Conservation (phyloP, 2,113 vertebrate species). For the Periophthalmus modestus region DNA sequence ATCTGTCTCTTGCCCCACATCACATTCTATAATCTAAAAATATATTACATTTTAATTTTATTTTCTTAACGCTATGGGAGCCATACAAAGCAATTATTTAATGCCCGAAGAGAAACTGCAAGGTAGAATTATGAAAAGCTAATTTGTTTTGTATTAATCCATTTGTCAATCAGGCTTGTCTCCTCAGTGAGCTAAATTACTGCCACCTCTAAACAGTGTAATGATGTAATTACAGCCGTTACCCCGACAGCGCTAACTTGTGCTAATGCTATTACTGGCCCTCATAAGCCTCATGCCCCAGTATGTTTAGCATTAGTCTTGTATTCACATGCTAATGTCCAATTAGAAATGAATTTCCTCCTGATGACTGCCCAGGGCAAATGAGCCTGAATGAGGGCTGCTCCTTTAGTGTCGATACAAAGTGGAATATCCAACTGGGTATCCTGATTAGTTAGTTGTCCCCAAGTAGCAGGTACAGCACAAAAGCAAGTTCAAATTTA, state of each 20-base stretch:
- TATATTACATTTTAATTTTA: too few relatives aligned
- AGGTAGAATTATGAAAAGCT: background rate
- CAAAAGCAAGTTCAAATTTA: background rate
- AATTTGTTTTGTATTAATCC: background rate
- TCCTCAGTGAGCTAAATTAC: background rate
- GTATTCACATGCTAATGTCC: conserved; percentile 8
- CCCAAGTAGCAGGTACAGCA: background rate
- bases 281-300: conserved; percentile 1
- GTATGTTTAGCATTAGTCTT: conserved; percentile 13
- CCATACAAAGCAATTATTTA: too few relatives aligned
- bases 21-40: too few relatives aligned
- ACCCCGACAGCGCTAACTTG: conserved; percentile 7
- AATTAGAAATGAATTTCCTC: conserved; percentile 14
- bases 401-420: background rate
- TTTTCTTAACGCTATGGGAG: too few relatives aligned
- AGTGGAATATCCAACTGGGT: background rate
- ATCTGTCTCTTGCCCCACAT: too few relatives aligned
- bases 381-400: background rate
- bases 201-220: conserved; percentile 4
- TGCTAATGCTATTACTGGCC: conserved; percentile 4
- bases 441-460: background rate
- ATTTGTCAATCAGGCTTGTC: conserved; percentile 1
- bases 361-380: conserved; percentile 4
- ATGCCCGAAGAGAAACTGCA: background rate
- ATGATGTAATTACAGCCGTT: conserved; percentile 23